Base-by-base conservation (phyloP, 1,140 invertebrate species). In the Psix sp. region DNA sequence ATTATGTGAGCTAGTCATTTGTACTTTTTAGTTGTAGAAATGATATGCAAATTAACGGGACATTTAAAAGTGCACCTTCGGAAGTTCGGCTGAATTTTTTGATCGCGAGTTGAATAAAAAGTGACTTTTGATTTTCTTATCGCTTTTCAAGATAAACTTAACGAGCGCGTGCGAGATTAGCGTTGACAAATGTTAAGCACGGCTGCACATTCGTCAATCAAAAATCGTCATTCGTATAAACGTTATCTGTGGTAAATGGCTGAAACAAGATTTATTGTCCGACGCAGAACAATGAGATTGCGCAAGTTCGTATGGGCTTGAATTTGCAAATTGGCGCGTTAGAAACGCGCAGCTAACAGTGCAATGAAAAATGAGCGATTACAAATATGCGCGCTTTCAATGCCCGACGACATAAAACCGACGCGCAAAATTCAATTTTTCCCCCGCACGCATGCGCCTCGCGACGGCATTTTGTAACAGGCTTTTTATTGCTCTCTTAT, bases 321-420 rank as follows among this genome's bases (percentile, higher is more conserved):
- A n/a, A 20, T 45, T 60, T 46, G 60, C 48, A 70, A 70, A 70
- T 70, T 65, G 46, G 18, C 16, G 38, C 42, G 26, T 59, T 67
- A 43, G 35, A 59, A 67, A 45, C 29, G n/a, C n/a, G 7, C 15
- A 35, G 21, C 24, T 54, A 56, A 56, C 24, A 11, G 31, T 15
- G 20, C 52, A 15, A 38, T 70, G 54, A 70, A 70, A 70, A 52
- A 60, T 60, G 31, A 52, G 40, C 39, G 33, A 54, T 52, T 51
- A 59, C 51, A 57, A 35, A 52, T 38, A n/a, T 60, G 17, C 24
- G 13, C 56, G 21, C n/a, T n/a, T n/a, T n/a, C n/a, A n/a, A n/a
- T n/a, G n/a, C n/a, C n/a, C n/a, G n/a, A n/a, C n/a, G n/a, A n/a
- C n/a, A n/a, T n/a, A n/a, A n/a, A n/a, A n/a, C n/a, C n/a, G n/a